Percentiles rank a stretch among this genome's conserved stretches.
Evolutionary conservation across 2,888 invertebrate genomes (phyloP).

Genomic region (Matsumyia berberina): DNA sequence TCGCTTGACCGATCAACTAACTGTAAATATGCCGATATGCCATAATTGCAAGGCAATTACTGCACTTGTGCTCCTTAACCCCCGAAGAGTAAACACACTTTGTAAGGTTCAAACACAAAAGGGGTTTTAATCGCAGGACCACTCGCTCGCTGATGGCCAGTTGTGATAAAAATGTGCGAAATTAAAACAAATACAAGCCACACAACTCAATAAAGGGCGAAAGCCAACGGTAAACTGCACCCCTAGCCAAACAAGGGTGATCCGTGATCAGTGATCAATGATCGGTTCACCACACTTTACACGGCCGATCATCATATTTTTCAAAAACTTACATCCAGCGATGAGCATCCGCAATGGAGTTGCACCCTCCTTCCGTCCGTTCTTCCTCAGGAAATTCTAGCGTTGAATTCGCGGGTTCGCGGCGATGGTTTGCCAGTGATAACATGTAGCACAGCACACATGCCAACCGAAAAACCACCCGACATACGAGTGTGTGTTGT

Average conservation of each 20-base stretch:
- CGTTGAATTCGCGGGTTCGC: conserved; percentile 1
- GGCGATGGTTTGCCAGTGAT: conserved; percentile 61
- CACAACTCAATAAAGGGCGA: conserved; percentile 55
- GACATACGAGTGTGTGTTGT: background rate
- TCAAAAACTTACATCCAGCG: conserved; percentile 12
- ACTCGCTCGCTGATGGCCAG: conserved; percentile 34
- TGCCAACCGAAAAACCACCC: conserved; percentile 26
- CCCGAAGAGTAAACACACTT: conserved; percentile 28
- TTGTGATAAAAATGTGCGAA: conserved; percentile 65
- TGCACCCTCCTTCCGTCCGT: conserved; percentile 19
- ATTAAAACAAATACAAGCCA: conserved; percentile 58
- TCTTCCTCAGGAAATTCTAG: conserved; percentile 20
- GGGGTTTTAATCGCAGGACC: conserved; percentile 16
- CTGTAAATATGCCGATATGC: conserved; percentile 70
- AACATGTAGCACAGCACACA: conserved; percentile 52
- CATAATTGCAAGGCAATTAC: conserved; percentile 73
- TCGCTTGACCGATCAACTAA: conserved; percentile 69
- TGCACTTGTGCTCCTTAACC: conserved; percentile 51
- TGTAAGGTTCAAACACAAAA: conserved; percentile 30
- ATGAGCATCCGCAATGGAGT: conserved; percentile 25
- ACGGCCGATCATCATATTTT: conserved; percentile 31
- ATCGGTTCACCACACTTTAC: conserved; percentile 53
- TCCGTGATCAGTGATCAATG: conserved; percentile 43
- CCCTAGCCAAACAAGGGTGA: conserved; percentile 41
- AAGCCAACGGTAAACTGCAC: conserved; percentile 68